Percentiles rank a stretch among this genome's conserved stretches.
phyloP scores from a whole-genome alignment of 1,140 invertebrate genomes.

The Halyomorpha halys region DNA sequence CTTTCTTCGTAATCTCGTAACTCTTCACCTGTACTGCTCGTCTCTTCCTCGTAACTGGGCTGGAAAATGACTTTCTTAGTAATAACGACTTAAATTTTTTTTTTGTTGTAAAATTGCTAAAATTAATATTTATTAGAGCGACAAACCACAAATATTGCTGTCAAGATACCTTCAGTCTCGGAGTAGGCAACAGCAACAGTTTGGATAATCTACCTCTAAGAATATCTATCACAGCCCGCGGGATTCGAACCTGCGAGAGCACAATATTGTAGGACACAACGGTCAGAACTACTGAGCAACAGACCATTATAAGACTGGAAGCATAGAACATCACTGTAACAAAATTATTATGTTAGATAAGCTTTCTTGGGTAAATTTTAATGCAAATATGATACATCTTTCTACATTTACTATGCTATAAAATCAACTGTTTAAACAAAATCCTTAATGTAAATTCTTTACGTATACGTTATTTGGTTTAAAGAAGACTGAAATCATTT shows the following conservation, averaged over 20 bases:
- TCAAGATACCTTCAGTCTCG: too few relatives aligned
- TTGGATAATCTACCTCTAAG: background rate
- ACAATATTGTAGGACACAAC: conserved; percentile 48
- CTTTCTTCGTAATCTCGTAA: background rate
- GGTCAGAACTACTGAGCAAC: conserved; percentile 49
- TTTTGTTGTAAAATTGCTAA: too few relatives aligned
- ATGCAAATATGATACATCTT: too few relatives aligned
- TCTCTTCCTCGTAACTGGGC: conserved; percentile 1
- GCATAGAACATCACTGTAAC: conserved; percentile 46
- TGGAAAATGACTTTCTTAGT: background rate
- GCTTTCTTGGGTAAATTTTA: too few relatives aligned
- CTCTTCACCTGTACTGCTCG: background rate
- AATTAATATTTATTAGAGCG: too few relatives aligned
- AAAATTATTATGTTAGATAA: conserved; percentile 33
- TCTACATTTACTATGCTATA: too few relatives aligned
- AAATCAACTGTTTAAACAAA: too few relatives aligned
- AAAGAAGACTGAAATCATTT: too few relatives aligned
- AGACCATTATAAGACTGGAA: conserved; percentile 46
- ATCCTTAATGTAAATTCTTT: too few relatives aligned
- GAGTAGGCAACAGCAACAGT: background rate
- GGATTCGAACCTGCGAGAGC: conserved; percentile 1
- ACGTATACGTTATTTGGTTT: too few relatives aligned
- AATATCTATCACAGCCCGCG: background rate
- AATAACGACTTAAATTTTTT: too few relatives aligned
- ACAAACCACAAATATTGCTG: too few relatives aligned